A percentile compares a stretch with the other conserved stretches of the same genome.
These are phyloP conservation scores for Eumaeus atala DNA, from an alignment of 1,140 invertebrate genomes.

Conservation along the genomic window DNA sequence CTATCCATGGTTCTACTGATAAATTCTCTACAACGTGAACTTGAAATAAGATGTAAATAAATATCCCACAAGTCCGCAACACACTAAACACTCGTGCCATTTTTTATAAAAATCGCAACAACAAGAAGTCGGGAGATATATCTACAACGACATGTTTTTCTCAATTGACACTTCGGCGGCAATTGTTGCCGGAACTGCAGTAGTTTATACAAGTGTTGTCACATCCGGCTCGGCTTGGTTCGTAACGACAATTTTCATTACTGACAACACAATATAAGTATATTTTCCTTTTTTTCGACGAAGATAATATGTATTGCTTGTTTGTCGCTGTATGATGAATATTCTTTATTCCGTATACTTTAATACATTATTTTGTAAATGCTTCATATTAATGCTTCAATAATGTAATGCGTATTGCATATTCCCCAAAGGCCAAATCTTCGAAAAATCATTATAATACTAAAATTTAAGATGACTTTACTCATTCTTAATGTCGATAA, in stretches of 20 bases:
- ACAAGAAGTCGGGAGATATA: conserved; percentile 41
- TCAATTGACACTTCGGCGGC: conserved; percentile 57
- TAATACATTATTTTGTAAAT: too few species aligned
- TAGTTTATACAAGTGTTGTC: conserved; percentile 39
- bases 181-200: conserved; percentile 65
- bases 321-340: too few species aligned
- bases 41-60: conserved; percentile 45
- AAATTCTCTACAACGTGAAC: conserved; percentile 36
- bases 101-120: conserved; percentile 31
- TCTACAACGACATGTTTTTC: conserved; percentile 51
- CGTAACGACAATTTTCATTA: background rate
- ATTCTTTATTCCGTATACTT: too few species aligned
- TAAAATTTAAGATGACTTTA: too few species aligned
- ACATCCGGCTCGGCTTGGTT: conserved; percentile 31
- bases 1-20: conserved; percentile 49
- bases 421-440: too few species aligned
- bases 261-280: background rate
- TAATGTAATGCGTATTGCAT: too few species aligned
- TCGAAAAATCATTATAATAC: too few species aligned
- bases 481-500: too few species aligned
- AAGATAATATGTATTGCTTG: too few species aligned
- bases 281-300: too few species aligned
- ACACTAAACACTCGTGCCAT: conserved; percentile 55
- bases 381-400: too few species aligned
- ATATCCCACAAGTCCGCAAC: conserved; percentile 70